Conservation (phyloP, 2,797 vertebrate genomes). For the Diceros bicornis region DNA sequence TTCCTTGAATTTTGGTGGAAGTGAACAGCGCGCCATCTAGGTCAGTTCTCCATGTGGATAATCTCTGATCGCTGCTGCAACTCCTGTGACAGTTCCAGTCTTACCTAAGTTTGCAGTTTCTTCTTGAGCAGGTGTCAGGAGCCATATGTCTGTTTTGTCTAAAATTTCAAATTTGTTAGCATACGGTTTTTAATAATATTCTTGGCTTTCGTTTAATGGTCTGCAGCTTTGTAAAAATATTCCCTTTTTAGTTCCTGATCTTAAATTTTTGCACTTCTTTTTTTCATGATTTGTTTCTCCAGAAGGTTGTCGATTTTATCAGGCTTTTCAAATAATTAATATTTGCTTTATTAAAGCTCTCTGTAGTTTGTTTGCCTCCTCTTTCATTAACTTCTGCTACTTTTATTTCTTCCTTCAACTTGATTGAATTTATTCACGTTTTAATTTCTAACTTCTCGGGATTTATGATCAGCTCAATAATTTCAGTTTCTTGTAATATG, state of each 20-base stretch:
- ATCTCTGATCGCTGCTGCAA: background rate
- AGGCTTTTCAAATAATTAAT: background rate
- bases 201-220: background rate
- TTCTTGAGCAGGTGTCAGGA: slow-evolving; percentile 15
- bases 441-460: background rate
- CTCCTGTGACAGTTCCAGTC: background rate
- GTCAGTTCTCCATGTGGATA: background rate
- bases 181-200: background rate
- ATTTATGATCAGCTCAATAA: background rate
- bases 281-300: background rate
- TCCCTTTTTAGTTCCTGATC: background rate
- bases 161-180: background rate
- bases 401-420: background rate
- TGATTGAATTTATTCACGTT: background rate
- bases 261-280: background rate
- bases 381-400: slow-evolving; percentile 19
- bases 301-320: background rate
- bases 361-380: background rate
- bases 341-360: slow-evolving; percentile 4
- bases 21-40: background rate
- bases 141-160: background rate
- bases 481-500: background rate
- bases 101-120: background rate
- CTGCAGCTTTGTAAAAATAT: background rate
- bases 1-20: slow-evolving; percentile 38